phyloP scores from a whole-genome alignment of 1,140 invertebrate genomes.

The Paralvinella palmiformis region DNA sequence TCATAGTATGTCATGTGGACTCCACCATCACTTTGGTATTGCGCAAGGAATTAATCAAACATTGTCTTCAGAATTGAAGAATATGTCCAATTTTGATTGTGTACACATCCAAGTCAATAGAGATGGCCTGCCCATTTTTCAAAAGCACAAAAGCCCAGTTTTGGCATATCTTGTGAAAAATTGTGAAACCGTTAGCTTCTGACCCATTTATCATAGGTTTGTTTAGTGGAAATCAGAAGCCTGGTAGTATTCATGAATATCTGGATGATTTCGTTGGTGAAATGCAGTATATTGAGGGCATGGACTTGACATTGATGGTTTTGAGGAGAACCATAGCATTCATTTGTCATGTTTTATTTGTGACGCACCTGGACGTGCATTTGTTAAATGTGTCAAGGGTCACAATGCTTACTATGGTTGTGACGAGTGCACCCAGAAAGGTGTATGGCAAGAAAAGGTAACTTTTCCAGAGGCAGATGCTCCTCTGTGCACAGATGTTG shows the following conservation, averaged over 20 bases:
- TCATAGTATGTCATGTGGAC: too few relatives aligned
- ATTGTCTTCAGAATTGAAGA: too few relatives aligned
- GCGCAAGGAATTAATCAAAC: too few relatives aligned
- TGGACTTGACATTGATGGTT: background rate
- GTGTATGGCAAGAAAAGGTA: constrained; percentile 20
- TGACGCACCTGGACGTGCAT: constrained; percentile 16
- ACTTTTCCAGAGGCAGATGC: constrained; percentile 25
- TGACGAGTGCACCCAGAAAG: constrained; percentile 25
- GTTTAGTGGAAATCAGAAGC: background rate
- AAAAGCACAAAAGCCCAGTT: too few relatives aligned
- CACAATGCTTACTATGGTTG: constrained; percentile 26
- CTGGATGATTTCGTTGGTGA: constrained; percentile 1
- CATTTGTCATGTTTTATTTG: constrained; percentile 7
- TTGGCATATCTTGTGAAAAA: too few relatives aligned
- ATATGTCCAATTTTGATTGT: too few relatives aligned
- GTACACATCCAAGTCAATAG: too few relatives aligned
- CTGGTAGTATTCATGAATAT: background rate
- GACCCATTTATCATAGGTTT: constrained; percentile 7
- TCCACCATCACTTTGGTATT: too few relatives aligned
- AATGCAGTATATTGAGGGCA: background rate
- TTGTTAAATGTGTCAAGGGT: constrained; percentile 12
- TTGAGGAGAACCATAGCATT: background rate
- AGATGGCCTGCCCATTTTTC: too few relatives aligned
- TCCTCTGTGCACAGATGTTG: constrained; percentile 23
- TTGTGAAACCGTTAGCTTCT: too few relatives aligned